These are phyloP conservation scores for Sigmodon hispidus DNA, from an alignment of 2,113 vertebrate species.

Conservation along the genomic window DNA sequence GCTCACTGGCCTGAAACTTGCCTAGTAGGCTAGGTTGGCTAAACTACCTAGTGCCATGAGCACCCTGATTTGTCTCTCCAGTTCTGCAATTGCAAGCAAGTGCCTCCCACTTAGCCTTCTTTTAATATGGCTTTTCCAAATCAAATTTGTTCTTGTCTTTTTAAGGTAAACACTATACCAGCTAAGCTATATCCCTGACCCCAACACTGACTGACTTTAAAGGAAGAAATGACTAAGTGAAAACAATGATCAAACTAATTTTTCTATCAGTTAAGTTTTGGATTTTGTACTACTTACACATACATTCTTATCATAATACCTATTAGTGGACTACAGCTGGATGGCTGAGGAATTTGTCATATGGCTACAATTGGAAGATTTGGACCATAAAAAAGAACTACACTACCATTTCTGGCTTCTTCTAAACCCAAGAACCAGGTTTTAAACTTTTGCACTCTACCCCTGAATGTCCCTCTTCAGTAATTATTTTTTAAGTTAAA, in stretches of 20 bases:
- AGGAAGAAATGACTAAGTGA: constrained; percentile 14
- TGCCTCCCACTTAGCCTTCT: neutral
- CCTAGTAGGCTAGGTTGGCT: neutral
- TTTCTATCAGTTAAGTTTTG: constrained; percentile 2
- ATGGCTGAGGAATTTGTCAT: neutral
- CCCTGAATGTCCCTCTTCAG: neutral
- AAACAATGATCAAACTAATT: constrained; percentile 27
- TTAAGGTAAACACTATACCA: neutral
- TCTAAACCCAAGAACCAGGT: neutral
- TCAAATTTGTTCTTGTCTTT: neutral
- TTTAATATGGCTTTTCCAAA: neutral
- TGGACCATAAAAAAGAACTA: neutral
- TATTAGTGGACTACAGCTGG: neutral
- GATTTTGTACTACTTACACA: neutral
- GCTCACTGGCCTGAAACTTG: neutral
- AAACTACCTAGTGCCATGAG: neutral
- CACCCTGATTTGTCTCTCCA: neutral
- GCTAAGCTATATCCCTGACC: neutral
- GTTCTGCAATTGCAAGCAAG: neutral
- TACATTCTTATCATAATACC: constrained; percentile 21
- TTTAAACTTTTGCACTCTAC: neutral
- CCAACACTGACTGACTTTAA: neutral
- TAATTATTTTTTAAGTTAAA: constrained; percentile 44
- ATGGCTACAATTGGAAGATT: neutral
- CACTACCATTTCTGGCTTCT: constrained; percentile 20